phyloP scores from a whole-genome alignment of 1,140 invertebrate species.

The Drosophila paulistorum region DNA sequence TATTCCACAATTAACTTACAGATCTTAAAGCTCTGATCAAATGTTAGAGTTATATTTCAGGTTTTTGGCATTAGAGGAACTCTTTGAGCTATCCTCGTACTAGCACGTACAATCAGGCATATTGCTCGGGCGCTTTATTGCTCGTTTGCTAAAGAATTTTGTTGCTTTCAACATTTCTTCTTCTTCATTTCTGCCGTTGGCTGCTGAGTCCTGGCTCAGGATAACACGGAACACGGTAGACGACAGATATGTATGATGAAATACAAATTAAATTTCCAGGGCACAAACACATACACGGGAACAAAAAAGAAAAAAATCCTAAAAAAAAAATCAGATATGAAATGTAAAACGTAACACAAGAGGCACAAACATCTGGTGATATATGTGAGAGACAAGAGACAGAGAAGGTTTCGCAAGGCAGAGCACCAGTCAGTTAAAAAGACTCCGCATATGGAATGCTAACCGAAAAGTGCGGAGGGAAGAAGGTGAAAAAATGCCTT shows the following conservation, averaged over 20 bases:
- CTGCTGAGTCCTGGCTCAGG: conserved; percentile 23
- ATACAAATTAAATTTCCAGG: conserved; percentile 79
- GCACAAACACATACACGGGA: conserved; percentile 37
- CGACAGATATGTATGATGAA: conserved; percentile 67
- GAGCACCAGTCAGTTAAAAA: conserved; percentile 8
- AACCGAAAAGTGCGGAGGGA: background rate
- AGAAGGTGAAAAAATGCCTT: conserved; percentile 1
- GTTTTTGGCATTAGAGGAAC: too few species aligned
- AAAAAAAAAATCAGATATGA: conserved; percentile 77
- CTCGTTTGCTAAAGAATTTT: conserved; percentile 61
- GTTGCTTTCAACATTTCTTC: conserved; percentile 51
- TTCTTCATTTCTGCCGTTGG: conserved; percentile 5
- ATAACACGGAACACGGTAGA: conserved; percentile 33
- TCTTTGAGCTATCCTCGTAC: background rate
- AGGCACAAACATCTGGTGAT: conserved; percentile 4
- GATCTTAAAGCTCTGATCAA: too few species aligned
- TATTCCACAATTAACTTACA: too few species aligned
- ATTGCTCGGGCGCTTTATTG: conserved; percentile 48
- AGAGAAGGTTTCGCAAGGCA: background rate
- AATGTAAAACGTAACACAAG: conserved; percentile 69
- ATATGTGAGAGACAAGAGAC: background rate
- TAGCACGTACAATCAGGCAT: conserved; percentile 1
- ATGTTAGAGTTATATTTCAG: too few species aligned
- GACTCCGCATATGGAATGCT: conserved; percentile 14
- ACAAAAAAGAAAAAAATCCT: too few species aligned